Conservation (phyloP, 2,888 invertebrate genomes). For the Zele albiditarsus region DNA sequence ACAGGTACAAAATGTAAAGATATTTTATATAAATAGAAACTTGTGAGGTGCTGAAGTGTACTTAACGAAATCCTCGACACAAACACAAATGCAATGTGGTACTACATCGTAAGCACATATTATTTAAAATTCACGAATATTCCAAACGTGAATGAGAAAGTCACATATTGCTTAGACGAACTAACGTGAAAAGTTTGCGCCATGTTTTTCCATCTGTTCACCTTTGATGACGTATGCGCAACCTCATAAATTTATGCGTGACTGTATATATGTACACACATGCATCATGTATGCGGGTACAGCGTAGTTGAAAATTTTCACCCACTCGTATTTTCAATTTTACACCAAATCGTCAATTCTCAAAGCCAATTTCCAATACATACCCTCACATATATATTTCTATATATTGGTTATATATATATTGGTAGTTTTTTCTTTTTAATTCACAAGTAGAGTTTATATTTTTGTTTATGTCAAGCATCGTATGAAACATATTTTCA, state of each 20-base stretch:
- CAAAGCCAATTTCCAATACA: background rate
- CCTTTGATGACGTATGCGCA: conserved; percentile 42
- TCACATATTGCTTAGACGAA: conserved; percentile 41
- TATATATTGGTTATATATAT: background rate
- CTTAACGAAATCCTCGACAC: background rate
- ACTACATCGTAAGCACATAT: conserved; percentile 48
- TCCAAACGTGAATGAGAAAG: conserved; percentile 52
- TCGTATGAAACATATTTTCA: background rate
- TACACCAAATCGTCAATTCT: background rate
- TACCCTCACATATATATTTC: background rate
- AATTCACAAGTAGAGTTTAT: background rate
- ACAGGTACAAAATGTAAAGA: conserved; percentile 46
- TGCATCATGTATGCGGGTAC: background rate
- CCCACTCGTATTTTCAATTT: background rate
- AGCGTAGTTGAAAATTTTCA: background rate
- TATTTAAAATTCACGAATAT: conserved; percentile 60
- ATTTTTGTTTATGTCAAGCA: background rate
- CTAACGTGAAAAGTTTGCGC: conserved; percentile 38
- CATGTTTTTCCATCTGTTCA: conserved; percentile 38
- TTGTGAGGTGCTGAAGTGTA: conserved; percentile 26
- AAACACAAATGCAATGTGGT: conserved; percentile 35
- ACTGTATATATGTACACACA: conserved; percentile 4
- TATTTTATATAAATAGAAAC: conserved; percentile 47
- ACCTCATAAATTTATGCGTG: conserved; percentile 45
- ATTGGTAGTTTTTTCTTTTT: background rate